Base-by-base conservation (phyloP, 2,113 vertebrate genomes). In the Oophaga pumilio region DNA sequence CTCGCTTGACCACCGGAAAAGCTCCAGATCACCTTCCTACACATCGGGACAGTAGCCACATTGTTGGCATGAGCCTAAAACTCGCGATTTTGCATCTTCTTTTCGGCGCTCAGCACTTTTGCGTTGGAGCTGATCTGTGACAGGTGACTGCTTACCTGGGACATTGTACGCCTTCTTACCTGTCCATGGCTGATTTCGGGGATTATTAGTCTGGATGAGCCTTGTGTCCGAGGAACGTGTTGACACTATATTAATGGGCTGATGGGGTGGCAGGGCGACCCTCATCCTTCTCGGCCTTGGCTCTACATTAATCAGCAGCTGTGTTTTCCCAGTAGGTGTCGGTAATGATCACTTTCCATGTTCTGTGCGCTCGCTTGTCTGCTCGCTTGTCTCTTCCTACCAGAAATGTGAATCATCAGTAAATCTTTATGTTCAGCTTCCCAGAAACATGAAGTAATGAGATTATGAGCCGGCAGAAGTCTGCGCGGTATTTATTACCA, bases 301-400 rank as follows among this genome's bases (percentile, higher is more conserved):
- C 22, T 66, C 33, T 49, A 10, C 62, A 53, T 62, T 28, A 62
- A 9, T 15, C 26, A 49, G 78, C 78, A 43, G 79, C 33, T 66
- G 79, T 64, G 43, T 82, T 68, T 68, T 62, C 62, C 80, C 33
- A 10, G 60, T 33, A 68, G 80, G 22, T 11, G 60, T 18, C 28
- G 1, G 79, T 82, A 82, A 82, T 66, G 59, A 82, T 66, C 33
- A 14, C 62, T 82, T 68, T 68, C 60, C 80, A 52, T 82, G 80
- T 24, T 82, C 43, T 66, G 43, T 28, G 28, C 17, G 7, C 33
- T 14, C 33, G 17, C 57, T 43, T 24, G 57, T 43, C 78, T 14
- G 56, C 57, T 62, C 49, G 18, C 78, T 81, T 24, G 26, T 80
- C 78, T 80, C 59, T 81, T 82, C 79, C 53, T n/a, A 62, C 66